A percentile compares a stretch with the other conserved stretches of the same genome.
These are phyloP conservation scores for Arctocebus calabarensis DNA, from an alignment of 2,797 vertebrate genomes.

Conservation along the genomic window DNA sequence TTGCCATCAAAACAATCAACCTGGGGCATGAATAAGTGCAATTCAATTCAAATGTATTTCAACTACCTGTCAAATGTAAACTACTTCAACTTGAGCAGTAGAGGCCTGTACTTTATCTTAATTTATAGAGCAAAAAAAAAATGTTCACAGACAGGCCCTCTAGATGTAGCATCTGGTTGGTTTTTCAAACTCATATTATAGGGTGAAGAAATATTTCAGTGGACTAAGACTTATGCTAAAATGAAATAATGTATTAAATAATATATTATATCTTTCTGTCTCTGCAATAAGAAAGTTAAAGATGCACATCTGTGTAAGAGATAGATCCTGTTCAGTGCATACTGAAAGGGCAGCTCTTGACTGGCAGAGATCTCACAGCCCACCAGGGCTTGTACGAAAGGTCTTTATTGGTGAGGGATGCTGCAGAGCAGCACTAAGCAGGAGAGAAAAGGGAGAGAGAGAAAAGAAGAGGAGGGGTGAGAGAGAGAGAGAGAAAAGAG, in stretches of 20 bases:
- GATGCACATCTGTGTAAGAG: background rate
- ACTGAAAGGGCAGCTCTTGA: no score
- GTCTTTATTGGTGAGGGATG: no score
- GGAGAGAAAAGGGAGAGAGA: no score
- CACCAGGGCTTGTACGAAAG: no score
- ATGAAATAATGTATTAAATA: conserved; percentile 11
- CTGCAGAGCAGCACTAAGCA: no score
- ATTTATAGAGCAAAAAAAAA: background rate
- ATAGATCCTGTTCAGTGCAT: background rate
- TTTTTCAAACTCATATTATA: background rate
- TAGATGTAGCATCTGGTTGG: background rate
- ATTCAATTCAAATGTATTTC: background rate
- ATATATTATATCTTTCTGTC: background rate
- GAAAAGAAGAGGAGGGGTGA: no score
- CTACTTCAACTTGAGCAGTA: background rate
- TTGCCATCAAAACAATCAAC: background rate
- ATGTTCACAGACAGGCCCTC: background rate
- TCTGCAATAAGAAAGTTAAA: background rate
- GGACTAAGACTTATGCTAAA: background rate
- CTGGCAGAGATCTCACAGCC: no score
- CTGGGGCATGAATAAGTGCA: background rate
- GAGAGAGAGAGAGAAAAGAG: no score
- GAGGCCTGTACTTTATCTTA: background rate
- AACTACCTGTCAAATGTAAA: background rate
- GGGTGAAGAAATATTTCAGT: background rate